Base-by-base conservation (phyloP, 1,140 invertebrate species). In the Streblospio benedicti region DNA sequence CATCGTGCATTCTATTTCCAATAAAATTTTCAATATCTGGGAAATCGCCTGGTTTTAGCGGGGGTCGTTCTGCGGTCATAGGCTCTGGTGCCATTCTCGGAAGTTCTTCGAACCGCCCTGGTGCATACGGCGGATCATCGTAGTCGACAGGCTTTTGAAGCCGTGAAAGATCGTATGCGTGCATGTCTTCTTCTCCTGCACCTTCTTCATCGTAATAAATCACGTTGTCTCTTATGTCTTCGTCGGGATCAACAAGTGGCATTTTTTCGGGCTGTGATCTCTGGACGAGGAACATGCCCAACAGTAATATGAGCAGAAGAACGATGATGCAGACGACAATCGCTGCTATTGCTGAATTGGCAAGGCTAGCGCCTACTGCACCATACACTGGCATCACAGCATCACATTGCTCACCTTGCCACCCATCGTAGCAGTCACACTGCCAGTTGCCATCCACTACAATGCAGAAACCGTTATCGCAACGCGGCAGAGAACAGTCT, bases 151-250 rank as follows among this genome's bases (percentile, higher is more conserved):
- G 68, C 63, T 69, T 97, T 74, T 95, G 89, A 23, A 97, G 81
- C 3, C 92, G 91, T 0, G 91, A 95, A 64, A 98, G 96, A 73
- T 98, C 95, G 75, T 96, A 97, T 16, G 92, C 93, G 1, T 93
- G 94, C 90, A 97, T 96, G 72, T 97, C 94, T 71, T 97, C 94
- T 79, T 97, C 93, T 65, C 93, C 93, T 75, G 61, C 93, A 27
- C 93, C 93, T 80, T 98, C 94, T 73, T 98, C 94, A 68, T 97
- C 93, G 69, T 98, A 97, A 76, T 93, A 94, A 68, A 97, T 95
- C 59, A 97, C 96, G 78, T 97, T 98, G 77, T 98, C 95, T 68
- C 94, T 83, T 20, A 97, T 92, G 73, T 97, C 95, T 71, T 97
- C 93, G 72, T 97, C 93, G 9, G 93, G 91, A 33, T 96, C 92